These are phyloP conservation scores for Doryteuthis pealeii DNA, from an alignment of 1,140 invertebrate species.

Conservation along the genomic window DNA sequence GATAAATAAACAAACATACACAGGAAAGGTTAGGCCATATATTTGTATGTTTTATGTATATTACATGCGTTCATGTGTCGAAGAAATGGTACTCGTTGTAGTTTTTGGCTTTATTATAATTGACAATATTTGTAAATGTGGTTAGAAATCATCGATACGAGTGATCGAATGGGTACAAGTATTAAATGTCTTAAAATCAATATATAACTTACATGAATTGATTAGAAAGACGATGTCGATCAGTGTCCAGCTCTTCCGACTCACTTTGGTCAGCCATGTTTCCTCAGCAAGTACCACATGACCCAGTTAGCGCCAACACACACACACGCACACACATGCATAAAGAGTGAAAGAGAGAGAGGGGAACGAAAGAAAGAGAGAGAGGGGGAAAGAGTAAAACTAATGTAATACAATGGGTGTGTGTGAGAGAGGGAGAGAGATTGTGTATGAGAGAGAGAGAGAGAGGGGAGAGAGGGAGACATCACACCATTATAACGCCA, in stretches of 20 bases:
- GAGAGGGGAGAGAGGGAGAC: background rate
- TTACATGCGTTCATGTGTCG: too few species aligned
- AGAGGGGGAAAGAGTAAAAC: background rate
- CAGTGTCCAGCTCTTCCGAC: background rate
- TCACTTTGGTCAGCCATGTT: constrained; percentile 12
- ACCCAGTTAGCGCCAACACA: background rate
- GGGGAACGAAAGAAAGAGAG: background rate
- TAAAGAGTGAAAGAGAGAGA: background rate
- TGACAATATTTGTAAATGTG: too few species aligned
- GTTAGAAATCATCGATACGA: too few species aligned
- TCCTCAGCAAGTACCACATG: constrained; percentile 9
- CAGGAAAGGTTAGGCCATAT: too few species aligned
- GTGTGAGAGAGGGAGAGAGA: background rate
- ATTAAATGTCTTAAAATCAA: too few species aligned
- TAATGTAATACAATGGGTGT: background rate
- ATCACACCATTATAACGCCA: too few species aligned
- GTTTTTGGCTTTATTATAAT: too few species aligned
- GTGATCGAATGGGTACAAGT: too few species aligned
- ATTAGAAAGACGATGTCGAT: background rate
- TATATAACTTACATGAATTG: background rate
- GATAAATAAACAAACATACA: too few species aligned
- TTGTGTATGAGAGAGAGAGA: background rate
- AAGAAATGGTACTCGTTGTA: too few species aligned
- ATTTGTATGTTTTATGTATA: too few species aligned
- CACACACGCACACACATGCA: background rate